A percentile compares a stretch with the other conserved stretches of the same genome.
Conservation (phyloP, 2,797 vertebrate species). For the Dendrocincla tyrannina region DNA sequence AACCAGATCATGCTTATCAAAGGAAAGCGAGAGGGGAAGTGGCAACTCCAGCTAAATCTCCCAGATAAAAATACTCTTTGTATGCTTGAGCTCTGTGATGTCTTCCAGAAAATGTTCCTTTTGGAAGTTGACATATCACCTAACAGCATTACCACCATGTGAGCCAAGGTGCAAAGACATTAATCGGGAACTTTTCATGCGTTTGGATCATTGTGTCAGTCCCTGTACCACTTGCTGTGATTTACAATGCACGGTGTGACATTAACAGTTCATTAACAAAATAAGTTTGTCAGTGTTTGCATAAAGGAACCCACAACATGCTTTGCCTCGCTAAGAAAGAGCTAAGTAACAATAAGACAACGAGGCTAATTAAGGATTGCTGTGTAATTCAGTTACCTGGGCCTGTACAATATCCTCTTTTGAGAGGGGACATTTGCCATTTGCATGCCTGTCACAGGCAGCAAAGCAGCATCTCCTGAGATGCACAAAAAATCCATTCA, state of each 20-base stretch:
- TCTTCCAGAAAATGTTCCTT: background rate
- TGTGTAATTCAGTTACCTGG: background rate
- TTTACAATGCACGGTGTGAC: background rate
- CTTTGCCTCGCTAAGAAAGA: background rate
- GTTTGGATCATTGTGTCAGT: conserved; percentile 31
- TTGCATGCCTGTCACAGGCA: background rate
- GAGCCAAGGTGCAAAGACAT: conserved; percentile 41
- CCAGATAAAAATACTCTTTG: background rate
- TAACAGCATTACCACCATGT: background rate
- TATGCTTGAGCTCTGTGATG: conserved; percentile 12
- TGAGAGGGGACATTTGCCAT: background rate
- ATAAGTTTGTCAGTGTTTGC: background rate
- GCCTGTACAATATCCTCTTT: background rate
- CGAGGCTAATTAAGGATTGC: background rate
- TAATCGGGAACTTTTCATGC: conserved; percentile 12
- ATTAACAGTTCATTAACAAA: conserved; percentile 50
- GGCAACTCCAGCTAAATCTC: conserved; percentile 31
- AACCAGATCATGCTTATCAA: conserved; percentile 44
- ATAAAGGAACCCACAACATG: background rate
- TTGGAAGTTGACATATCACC: background rate
- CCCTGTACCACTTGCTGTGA: background rate
- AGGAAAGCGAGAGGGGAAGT: conserved; percentile 10
- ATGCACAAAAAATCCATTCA: background rate
- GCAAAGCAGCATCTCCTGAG: background rate
- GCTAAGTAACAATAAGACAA: background rate